These are phyloP conservation scores for Carcinoscorpius rotundicauda DNA, from an alignment of 1,140 invertebrate species.

Conservation along the genomic window DNA sequence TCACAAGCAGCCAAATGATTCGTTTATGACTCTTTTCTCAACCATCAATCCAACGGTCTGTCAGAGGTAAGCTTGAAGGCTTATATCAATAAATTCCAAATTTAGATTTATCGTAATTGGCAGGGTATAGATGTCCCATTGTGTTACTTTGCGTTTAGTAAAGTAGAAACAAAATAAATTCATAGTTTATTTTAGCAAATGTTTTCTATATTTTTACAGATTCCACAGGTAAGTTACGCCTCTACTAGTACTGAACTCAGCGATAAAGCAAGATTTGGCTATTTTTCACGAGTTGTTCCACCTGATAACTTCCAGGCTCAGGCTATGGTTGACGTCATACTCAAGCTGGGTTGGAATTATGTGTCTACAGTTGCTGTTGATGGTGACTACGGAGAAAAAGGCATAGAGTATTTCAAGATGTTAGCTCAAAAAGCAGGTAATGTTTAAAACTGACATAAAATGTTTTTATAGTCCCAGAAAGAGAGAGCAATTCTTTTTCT, in stretches of 20 bases:
- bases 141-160: no score
- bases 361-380: slow-evolving; percentile 58
- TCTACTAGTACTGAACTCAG: slow-evolving; percentile 60
- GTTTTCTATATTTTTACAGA: slow-evolving; percentile 34
- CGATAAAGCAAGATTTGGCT: slow-evolving; percentile 55
- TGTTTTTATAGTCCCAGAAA: no score
- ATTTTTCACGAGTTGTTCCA: slow-evolving; percentile 57
- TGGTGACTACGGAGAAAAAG: slow-evolving; percentile 61
- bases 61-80: no score
- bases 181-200: no score
- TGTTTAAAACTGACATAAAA: neutral
- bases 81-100: no score
- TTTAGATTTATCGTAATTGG: no score
- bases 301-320: slow-evolving; percentile 59
- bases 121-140: no score
- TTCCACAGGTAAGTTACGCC: slow-evolving; percentile 59
- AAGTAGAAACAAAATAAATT: no score
- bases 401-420: slow-evolving; percentile 46
- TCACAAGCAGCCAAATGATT: no score
- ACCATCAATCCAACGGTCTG: no score
- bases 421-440: slow-evolving; percentile 37
- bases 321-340: slow-evolving; percentile 54
- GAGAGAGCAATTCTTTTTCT: no score
- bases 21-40: no score
- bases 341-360: slow-evolving; percentile 54